Base-by-base conservation (phyloP, 2,113 vertebrate species). In the Macaca fascicularis region DNA sequence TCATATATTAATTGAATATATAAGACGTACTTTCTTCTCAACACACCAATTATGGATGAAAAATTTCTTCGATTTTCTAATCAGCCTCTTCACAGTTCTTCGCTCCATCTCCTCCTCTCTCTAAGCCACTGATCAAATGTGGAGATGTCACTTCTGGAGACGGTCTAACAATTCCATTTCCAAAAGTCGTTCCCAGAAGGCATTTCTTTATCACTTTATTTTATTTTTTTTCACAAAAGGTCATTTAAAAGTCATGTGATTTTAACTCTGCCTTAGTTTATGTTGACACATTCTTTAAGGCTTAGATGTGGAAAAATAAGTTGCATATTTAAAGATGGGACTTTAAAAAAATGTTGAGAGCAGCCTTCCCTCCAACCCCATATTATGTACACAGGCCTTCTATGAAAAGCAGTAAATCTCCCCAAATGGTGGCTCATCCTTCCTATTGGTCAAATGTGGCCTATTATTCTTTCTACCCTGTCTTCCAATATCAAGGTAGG, bases 31-130 rank as follows among this genome's bases (percentile, higher is more conserved):
- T 98, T 97, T 89, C 50, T 96, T 91, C 85, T 97, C 72, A 40
- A 93, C 81, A 94, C 52, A 79, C 40, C 83, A 95, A 98, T 87
- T 97, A 72, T 70, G 69, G 38, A 11, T 97, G 93, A 92, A 90
- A 83, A 90, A 96, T 97, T 86, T 67, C 88, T 95, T 80, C 78
- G 95, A 3, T 97, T 98, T 98, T 96, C 52, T 64, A 95, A 69
- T 91, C 50, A 78, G 38, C 89, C 27, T 89, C 38, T 96, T 89
- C n/a, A 85, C 6, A 43, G 64, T 6, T 23, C 83, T 20, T 38
- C 45, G 38, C 12, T 74, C 17, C 67, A 35, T 95, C 55, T 92
- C 38, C 2, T 88, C 17, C 81, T 59, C 57, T 67, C 50, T 87
- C 38, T 40, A 79, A 38, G 40, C 80, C 27, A 75, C 85, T 96